Percentiles rank a stretch among this genome's conserved stretches.
Conservation (phyloP, 2,888 invertebrate genomes). For the Acleris cristana region DNA sequence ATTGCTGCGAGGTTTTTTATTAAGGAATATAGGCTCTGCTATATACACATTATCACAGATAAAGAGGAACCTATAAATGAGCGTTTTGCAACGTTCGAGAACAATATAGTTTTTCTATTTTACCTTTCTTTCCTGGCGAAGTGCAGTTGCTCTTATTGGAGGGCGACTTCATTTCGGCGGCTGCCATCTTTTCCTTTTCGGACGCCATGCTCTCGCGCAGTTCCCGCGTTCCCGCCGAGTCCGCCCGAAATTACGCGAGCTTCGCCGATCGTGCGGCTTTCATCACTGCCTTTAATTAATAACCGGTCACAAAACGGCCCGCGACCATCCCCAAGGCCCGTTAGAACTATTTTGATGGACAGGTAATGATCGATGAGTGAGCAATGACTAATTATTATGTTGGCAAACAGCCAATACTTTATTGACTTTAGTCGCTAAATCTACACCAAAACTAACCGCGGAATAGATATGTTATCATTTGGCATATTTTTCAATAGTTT, state of each 20-base stretch:
- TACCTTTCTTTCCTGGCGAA: constrained; percentile 82
- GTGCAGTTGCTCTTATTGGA: constrained; percentile 78
- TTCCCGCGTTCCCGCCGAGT: constrained; percentile 47
- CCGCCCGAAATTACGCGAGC: constrained; percentile 59
- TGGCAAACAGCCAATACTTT: constrained; percentile 68
- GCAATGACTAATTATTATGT: constrained; percentile 63
- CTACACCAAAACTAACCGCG: constrained; percentile 48
- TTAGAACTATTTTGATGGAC: constrained; percentile 55
- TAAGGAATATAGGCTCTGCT: too few species aligned
- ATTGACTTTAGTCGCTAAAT: constrained; percentile 65
- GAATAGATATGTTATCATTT: constrained; percentile 50
- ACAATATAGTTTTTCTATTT: constrained; percentile 21
- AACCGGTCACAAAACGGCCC: constrained; percentile 45
- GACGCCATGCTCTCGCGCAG: constrained; percentile 69
- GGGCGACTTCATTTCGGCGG: constrained; percentile 75
- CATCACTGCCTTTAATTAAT: constrained; percentile 61
- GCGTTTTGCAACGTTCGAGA: too few species aligned
- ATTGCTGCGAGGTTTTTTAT: too few species aligned
- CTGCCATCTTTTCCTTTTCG: constrained; percentile 80
- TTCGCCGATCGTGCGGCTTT: constrained; percentile 54
- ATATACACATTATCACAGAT: too few species aligned
- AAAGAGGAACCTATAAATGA: too few species aligned
- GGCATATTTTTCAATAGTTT: constrained; percentile 14
- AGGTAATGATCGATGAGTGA: constrained; percentile 69
- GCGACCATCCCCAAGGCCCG: constrained; percentile 63